These are phyloP conservation scores for Dipus sagitta DNA, from an alignment of 2,797 vertebrate genomes.

Conservation along the genomic window DNA sequence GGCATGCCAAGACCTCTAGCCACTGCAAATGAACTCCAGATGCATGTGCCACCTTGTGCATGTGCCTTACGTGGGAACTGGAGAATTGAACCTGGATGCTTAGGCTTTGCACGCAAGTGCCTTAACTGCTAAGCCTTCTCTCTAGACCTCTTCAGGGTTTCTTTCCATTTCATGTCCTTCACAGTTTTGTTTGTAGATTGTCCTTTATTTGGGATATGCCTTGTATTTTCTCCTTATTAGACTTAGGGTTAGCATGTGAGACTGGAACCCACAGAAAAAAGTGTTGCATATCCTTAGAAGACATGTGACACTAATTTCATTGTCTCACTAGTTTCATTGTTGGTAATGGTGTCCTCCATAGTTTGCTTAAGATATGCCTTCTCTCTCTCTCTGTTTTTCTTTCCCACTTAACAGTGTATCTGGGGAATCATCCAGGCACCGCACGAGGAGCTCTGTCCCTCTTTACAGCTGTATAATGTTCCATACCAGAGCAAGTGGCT, in stretches of 20 bases:
- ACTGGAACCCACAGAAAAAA: background rate
- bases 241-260: background rate
- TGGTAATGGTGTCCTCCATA: background rate
- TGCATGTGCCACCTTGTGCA: too few species aligned
- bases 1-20: too few species aligned
- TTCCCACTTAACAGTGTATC: background rate
- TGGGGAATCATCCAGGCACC: too few species aligned
- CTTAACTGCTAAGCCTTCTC: too few species aligned
- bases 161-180: slow-evolving; percentile 6
- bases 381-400: background rate
- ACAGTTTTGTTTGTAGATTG: slow-evolving; percentile 1
- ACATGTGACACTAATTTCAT: background rate
- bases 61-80: too few species aligned
- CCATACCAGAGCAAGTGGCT: background rate
- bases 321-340: background rate
- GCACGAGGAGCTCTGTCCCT: too few species aligned
- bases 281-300: background rate
- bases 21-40: too few species aligned
- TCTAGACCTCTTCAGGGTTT: background rate
- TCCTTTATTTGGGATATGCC: background rate
- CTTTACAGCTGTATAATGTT: background rate
- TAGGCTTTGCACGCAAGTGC: too few species aligned
- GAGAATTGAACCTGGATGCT: too few species aligned
- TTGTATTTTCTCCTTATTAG: background rate
- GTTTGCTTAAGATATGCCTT: background rate